Evolutionary conservation across 1,140 invertebrate species (phyloP), one percentile per base, ranked within the genome.

Genomic region (Sitobion miscanthi): DNA sequence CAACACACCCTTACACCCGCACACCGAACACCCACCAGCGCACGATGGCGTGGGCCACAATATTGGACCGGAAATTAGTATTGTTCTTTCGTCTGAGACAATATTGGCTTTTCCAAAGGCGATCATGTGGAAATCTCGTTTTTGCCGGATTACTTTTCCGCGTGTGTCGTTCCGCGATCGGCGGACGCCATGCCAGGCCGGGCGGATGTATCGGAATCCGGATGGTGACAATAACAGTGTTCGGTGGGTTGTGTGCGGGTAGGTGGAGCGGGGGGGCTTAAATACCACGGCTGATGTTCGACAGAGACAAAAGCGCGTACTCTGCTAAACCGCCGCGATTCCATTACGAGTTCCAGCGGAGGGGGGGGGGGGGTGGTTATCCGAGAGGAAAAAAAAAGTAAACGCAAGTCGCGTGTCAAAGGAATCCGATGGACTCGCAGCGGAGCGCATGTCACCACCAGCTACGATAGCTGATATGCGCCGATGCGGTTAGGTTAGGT

Each of bases 51-150:
- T 1, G n/a, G 62, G n/a, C 49, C 17, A 69, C 54, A n/a, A 45
- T 23, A 54, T 62, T 25, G 35, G 17, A 77, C 42, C 90, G 90
- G 90, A 91, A 91, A 91, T 91, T 69, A 91, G 90, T 82, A n/a
- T 77, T 91, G 90, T 82, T 82, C 62, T 69, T 91, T 77, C 35
- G 57, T 77, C 45, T 77, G 45, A 30, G 54, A 45, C 2, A 42
- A 42, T 91, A 91, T 91, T 69, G 90, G 57, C 38, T 91, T 62
- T 91, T 69, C 38, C 49, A 35, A 3, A 89, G 87, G 87, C 23
- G 87, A 38, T 54, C 87, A 89, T 54, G 87, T 20, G 49, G 49
- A 89, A 89, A 89, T 89, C 38, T 89, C 52, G 52, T 89, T 89
- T 89, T 89, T 54, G 52, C 52, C 5, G 35, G 54, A 57, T 89